Base-by-base conservation (phyloP, 2,888 invertebrate genomes). In the Bugulina stolonifera region DNA sequence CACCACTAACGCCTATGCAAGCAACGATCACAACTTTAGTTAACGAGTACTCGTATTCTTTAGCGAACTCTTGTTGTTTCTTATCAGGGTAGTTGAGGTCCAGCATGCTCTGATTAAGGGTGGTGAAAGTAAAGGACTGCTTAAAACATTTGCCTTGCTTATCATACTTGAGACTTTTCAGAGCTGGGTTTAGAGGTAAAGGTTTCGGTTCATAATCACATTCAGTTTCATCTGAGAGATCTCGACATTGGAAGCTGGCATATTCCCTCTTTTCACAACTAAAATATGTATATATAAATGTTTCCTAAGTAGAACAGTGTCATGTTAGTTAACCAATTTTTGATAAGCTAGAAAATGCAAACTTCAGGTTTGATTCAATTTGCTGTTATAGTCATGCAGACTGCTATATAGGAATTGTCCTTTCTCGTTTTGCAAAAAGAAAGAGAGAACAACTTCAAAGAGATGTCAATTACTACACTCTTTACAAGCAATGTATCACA, bases 141-240 rank as follows among this genome's bases (percentile, higher is more conserved):
- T 64, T 34, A n/a, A 64, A 64, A n/a, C 64, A 64, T 34, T 64
- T 34, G 3, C 27, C 64, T 1, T 32, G 64, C 27, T 64, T 64
- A 32, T 64, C 64, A 32, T 64, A 64, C 18, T 27, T 25, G 27
- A 64, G 64, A 32, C 29, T 29, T n/a, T 14, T 27, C 32, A 64
- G 14, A 10, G 64, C 32, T 2, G 64, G 64, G 27, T 64, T 64
- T 5, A 32, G n/a, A 29, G 64, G 32, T 14, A 64, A 32, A 32
- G 64, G 64, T 32, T 27, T 64, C 5, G 64, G 64, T 5, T 64
- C 34, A 32, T 5, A 64, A 32, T 64, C 64, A 29, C 70, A 70
- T 29, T 70, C 70, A n/a, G 70, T 70, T 29, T 70, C 70, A 54
- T 70, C 70, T 3, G 70, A 70, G 18, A 70, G 23, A 54, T 70